These are phyloP conservation scores for Amblyraja radiata DNA, from an alignment of 2,797 vertebrate species.

Conservation along the genomic window DNA sequence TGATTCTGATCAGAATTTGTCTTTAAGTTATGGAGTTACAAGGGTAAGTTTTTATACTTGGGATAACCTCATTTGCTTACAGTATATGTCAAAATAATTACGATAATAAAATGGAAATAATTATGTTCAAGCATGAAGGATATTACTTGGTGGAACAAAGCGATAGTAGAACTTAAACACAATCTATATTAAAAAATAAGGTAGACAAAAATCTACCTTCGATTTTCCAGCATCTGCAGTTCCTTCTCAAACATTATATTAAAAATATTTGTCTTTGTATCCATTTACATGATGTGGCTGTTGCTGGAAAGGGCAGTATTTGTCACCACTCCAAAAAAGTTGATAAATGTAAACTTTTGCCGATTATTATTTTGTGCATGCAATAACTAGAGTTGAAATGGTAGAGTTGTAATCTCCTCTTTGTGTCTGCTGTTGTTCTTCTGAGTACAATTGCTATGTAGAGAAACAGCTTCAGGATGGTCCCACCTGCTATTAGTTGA, in stretches of 20 bases:
- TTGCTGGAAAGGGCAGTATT: too few species aligned
- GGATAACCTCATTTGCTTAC: neutral
- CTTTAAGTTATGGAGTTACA: neutral
- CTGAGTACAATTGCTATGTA: neutral
- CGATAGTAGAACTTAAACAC: too few species aligned
- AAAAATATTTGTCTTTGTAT: neutral
- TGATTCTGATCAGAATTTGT: too few species aligned
- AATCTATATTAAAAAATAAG: neutral
- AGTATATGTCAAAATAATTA: conserved; percentile 1
- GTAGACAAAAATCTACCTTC: too few species aligned
- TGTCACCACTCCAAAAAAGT: too few species aligned
- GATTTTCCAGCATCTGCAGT: too few species aligned
- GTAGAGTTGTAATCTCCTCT: neutral
- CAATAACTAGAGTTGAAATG: neutral
- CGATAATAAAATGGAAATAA: neutral
- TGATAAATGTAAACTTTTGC: neutral
- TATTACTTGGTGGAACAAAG: neutral
- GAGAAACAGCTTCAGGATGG: neutral
- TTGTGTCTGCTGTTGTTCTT: neutral
- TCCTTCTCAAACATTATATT: too few species aligned
- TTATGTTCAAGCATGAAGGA: neutral
- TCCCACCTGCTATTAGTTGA: neutral
- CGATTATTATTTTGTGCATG: neutral
- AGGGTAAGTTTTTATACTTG: neutral
- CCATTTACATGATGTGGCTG: too few species aligned